These are phyloP conservation scores for Pangasius sanitwongsei DNA, from an alignment of 2,797 vertebrate species.

Conservation along the genomic window DNA sequence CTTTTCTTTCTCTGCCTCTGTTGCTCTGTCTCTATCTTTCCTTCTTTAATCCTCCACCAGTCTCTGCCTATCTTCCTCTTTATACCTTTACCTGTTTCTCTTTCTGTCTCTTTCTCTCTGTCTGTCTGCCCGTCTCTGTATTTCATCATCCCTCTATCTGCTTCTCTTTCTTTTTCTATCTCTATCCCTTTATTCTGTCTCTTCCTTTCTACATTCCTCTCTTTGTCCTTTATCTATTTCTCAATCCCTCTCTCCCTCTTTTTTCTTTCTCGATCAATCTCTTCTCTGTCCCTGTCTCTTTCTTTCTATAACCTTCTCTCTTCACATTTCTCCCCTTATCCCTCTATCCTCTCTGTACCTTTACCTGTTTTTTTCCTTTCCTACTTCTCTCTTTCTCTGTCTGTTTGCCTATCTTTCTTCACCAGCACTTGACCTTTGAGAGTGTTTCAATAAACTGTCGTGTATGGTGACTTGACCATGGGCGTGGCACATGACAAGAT, in stretches of 20 bases:
- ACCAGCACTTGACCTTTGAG: not conserved
- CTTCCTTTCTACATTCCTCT: not conserved
- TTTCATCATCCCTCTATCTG: not conserved
- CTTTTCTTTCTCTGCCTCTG: not conserved
- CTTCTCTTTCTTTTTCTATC: not conserved
- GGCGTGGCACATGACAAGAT: not conserved
- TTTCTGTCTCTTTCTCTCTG: not conserved
- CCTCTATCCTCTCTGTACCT: not conserved
- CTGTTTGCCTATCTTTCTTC: not conserved
- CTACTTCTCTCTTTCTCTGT: no score
- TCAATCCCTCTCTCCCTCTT: not conserved
- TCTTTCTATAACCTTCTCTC: not conserved
- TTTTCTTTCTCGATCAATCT: not conserved
- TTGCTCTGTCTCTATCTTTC: not conserved
- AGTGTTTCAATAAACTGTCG: not conserved
- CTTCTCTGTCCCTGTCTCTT: not conserved
- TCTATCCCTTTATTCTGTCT: not conserved
- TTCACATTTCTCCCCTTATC: not conserved
- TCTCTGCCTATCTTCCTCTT: not conserved
- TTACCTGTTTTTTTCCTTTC: not conserved
- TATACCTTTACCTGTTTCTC: not conserved
- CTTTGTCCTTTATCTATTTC: not conserved
- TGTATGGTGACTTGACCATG: not conserved
- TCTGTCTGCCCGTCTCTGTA: not conserved
- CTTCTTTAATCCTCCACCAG: not conserved